Conservation (phyloP, 2,797 vertebrate genomes). For the Pogoniulus pusillus region DNA sequence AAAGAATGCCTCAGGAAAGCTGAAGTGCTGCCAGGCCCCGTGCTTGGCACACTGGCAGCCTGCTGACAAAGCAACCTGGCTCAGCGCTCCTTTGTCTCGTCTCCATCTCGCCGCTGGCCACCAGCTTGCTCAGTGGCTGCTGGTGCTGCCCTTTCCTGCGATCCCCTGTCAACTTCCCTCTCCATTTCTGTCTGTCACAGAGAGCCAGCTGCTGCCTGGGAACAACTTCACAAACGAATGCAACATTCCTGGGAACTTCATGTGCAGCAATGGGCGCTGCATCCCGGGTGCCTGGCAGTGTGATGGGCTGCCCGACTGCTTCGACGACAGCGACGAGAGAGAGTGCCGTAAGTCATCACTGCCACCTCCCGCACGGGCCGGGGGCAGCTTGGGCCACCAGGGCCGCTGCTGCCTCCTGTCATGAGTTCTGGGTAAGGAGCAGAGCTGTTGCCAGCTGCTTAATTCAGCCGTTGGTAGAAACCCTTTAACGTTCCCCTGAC, state of each 20-base stretch:
- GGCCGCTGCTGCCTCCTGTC: not conserved
- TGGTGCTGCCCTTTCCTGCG: not conserved
- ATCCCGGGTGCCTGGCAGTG: slow-evolving; percentile 93
- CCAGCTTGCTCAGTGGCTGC: not conserved
- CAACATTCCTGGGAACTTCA: slow-evolving; percentile 96
- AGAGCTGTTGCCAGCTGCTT: not conserved
- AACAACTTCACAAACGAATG: slow-evolving; percentile 96
- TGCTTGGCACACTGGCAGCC: not conserved
- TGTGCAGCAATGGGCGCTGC: slow-evolving; percentile 93
- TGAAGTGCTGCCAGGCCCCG: not conserved
- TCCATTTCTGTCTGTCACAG: slow-evolving; percentile 68
- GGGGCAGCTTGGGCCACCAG: too few species aligned
- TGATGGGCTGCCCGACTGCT: slow-evolving; percentile 91
- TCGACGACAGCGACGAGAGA: slow-evolving; percentile 93
- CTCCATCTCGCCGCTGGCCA: not conserved
- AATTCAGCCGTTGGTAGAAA: not conserved
- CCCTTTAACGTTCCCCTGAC: not conserved
- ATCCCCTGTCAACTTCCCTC: not conserved
- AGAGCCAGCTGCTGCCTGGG: slow-evolving; percentile 91
- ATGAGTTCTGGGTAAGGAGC: not conserved
- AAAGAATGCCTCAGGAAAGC: too few species aligned
- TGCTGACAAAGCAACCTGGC: not conserved
- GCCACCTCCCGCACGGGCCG: not conserved
- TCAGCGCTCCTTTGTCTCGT: not conserved
- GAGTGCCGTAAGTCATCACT: slow-evolving; percentile 89